Conservation (phyloP, 1,140 invertebrate genomes). For the Tribolium madens region DNA sequence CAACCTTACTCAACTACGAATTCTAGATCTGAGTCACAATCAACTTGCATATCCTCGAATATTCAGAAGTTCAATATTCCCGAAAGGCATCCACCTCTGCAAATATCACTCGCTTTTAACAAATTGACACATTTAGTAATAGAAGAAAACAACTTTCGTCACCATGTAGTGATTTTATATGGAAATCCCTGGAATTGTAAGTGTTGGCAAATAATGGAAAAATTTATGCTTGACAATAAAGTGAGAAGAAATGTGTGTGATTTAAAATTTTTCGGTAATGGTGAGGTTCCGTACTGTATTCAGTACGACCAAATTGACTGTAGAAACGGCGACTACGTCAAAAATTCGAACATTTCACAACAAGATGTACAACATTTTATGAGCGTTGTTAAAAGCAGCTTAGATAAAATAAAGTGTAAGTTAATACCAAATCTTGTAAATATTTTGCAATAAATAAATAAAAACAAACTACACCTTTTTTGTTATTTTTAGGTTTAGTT, state of each 20-base stretch:
- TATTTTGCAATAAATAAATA: no score
- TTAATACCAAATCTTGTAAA: no score
- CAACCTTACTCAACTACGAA: background rate
- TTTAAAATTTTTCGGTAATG: slow-evolving; percentile 3
- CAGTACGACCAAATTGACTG: background rate
- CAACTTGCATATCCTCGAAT: background rate
- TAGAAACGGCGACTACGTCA: background rate
- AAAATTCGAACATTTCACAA: background rate
- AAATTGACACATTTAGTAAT: background rate
- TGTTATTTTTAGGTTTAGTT: no score
- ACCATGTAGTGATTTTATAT: slow-evolving; percentile 10
- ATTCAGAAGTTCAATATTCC: background rate
- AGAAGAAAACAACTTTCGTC: background rate
- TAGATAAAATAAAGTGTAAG: no score
- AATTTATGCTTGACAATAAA: slow-evolving; percentile 10
- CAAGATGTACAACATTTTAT: no score
- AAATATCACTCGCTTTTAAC: slow-evolving; percentile 4
- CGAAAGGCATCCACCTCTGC: background rate
- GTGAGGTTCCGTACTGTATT: slow-evolving; percentile 12
- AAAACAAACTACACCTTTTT: no score
- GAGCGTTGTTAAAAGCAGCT: no score
- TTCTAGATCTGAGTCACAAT: slow-evolving; percentile 1
- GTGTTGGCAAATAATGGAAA: slow-evolving; percentile 11
- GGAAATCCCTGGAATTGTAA: slow-evolving; percentile 17
- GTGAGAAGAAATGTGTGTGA: slow-evolving; percentile 11